phyloP scores from a whole-genome alignment of 2,797 vertebrate species.

The Glyptemys insculpta region DNA sequence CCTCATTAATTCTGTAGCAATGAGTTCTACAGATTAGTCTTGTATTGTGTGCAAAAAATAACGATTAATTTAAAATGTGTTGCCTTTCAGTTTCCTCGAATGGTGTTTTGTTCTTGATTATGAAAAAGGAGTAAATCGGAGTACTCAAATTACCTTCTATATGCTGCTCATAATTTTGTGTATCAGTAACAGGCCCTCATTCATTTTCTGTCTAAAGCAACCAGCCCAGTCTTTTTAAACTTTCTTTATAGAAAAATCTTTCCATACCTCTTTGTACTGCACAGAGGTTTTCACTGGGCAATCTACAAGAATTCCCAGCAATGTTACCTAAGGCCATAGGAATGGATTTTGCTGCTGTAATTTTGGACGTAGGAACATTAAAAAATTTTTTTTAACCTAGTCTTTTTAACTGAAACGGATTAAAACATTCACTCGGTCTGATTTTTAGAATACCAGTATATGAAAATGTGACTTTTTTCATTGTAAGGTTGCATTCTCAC shows the following conservation, averaged over 20 bases:
- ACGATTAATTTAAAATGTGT: neutral
- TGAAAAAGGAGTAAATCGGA: neutral
- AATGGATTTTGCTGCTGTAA: neutral
- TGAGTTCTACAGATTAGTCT: neutral
- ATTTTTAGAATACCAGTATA: neutral
- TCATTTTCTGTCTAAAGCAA: neutral
- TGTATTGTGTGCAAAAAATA: neutral
- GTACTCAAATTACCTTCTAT: neutral
- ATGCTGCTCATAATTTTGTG: neutral
- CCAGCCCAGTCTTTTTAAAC: neutral
- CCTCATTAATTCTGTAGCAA: neutral
- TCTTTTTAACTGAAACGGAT: neutral
- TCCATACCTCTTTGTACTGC: neutral
- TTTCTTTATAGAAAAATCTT: neutral
- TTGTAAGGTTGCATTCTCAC: neutral
- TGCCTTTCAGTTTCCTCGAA: neutral
- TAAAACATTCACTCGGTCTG: neutral
- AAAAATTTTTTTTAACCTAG: neutral
- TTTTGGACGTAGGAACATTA: neutral
- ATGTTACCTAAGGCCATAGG: neutral
- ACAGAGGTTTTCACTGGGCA: neutral
- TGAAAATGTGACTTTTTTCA: neutral
- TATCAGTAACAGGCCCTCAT: neutral
- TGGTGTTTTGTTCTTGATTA: neutral
- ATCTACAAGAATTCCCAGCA: fast-evolving